These are phyloP conservation scores for Bellardia bayeri DNA, from an alignment of 2,888 invertebrate genomes.

Conservation along the genomic window DNA sequence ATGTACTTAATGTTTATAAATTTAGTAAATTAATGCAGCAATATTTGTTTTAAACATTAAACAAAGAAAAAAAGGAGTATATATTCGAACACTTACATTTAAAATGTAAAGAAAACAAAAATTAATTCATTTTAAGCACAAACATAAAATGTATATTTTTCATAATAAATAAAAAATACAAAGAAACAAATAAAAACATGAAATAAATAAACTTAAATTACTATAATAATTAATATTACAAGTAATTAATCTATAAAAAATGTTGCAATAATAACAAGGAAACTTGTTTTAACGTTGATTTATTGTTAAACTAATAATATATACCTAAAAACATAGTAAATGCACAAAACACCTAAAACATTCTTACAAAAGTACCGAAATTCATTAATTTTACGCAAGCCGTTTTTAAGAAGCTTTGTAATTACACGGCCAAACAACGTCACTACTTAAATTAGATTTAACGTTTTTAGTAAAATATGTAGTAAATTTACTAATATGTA, in stretches of 20 bases:
- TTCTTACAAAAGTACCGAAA: not conserved
- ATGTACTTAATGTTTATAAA: constrained; percentile 63
- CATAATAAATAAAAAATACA: constrained; percentile 38
- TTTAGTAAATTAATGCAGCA: constrained; percentile 30
- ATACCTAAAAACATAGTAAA: not conserved
- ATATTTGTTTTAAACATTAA: constrained; percentile 46
- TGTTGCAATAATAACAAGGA: constrained; percentile 21
- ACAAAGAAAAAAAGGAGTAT: constrained; percentile 5
- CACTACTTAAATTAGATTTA: constrained; percentile 1
- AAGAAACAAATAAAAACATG: not conserved
- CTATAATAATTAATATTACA: constrained; percentile 20
- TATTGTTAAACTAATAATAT: constrained; percentile 6
- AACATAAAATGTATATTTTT: constrained; percentile 46
- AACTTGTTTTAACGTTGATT: constrained; percentile 5
- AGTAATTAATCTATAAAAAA: constrained; percentile 29
- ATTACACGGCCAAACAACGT: constrained; percentile 16
- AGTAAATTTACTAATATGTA: constrained; percentile 8
- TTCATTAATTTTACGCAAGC: constrained; percentile 36
- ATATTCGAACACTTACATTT: constrained; percentile 19
- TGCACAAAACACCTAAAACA: not conserved
- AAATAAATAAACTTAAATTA: constrained; percentile 19
- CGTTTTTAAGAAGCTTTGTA: constrained; percentile 15
- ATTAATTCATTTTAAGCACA: constrained; percentile 43
- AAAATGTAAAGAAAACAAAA: constrained; percentile 42
- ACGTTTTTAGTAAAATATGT: not conserved